Evolutionary conservation across 1,140 invertebrate species (phyloP).

Genomic region (Mylabris phalerata): DNA sequence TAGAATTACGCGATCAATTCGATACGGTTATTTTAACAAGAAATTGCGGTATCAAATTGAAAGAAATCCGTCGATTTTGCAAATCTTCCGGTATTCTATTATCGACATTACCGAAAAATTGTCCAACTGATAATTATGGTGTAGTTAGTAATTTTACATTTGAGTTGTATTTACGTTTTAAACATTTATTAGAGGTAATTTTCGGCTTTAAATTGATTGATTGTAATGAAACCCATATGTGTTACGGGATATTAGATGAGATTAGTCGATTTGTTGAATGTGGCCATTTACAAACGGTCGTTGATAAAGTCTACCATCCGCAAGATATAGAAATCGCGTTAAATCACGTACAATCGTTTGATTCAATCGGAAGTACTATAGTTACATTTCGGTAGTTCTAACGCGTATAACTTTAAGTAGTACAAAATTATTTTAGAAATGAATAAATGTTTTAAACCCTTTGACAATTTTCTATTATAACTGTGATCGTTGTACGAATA

Average conservation of each 20-base stretch:
- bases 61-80: conserved; percentile 28
- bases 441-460: neutral
- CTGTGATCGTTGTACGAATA: neutral
- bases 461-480: neutral
- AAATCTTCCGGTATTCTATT: conserved; percentile 18
- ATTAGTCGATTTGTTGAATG: conserved; percentile 49
- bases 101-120: conserved; percentile 39
- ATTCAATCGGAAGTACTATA: conserved; percentile 67
- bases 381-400: conserved; percentile 56
- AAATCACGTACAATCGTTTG: conserved; percentile 55
- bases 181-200: neutral
- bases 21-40: conserved; percentile 42
- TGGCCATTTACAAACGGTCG: conserved; percentile 51
- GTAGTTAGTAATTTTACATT: conserved; percentile 46
- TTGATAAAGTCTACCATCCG: conserved; percentile 58
- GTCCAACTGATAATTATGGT: conserved; percentile 52
- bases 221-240: conserved; percentile 47
- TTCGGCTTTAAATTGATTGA: conserved; percentile 24
- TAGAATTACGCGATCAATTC: conserved; percentile 38
- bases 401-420: conserved; percentile 2
- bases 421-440: conserved; percentile 5
- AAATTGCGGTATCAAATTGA: conserved; percentile 19
- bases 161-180: conserved; percentile 33
- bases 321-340: conserved; percentile 64
- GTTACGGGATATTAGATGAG: conserved; percentile 44